Conservation (phyloP, 1,140 invertebrate genomes). For the Brachionus koreanus region DNA sequence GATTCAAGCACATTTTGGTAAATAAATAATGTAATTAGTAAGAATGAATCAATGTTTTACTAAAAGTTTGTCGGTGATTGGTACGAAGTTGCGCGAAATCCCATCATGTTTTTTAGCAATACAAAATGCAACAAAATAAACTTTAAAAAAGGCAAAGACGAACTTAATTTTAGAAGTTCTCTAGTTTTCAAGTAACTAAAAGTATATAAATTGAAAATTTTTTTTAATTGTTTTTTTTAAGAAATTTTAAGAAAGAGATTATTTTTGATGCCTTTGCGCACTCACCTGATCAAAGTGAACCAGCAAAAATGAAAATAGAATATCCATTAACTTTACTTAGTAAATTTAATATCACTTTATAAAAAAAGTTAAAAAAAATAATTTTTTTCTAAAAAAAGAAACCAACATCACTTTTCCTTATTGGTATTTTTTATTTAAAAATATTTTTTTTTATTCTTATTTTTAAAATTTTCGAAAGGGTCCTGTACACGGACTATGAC, state of each 20-base stretch:
- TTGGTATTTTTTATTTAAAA: not conserved
- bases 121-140: conserved; percentile 41
- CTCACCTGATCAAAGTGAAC: not conserved
- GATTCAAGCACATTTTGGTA: conserved; percentile 19
- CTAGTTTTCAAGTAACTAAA: conserved; percentile 17
- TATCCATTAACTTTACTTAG: conserved; percentile 25
- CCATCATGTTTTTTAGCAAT: not conserved
- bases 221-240: not conserved
- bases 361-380: not conserved
- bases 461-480: conserved; percentile 9
- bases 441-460: not conserved
- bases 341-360: not conserved
- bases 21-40: not conserved
- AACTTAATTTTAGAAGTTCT: conserved; percentile 17
- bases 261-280: conserved; percentile 10
- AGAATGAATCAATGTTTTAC: not conserved
- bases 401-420: conserved; percentile 27
- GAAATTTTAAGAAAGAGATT: conserved; percentile 42
- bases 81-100: conserved; percentile 11
- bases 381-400: not conserved
- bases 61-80: conserved; percentile 30
- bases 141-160: not conserved
- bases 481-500: conserved; percentile 28
- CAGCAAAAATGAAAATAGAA: conserved; percentile 32
- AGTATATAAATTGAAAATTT: not conserved